Conservation (phyloP, 1,140 invertebrate species). For the Mycetomoellerius zeteki region DNA sequence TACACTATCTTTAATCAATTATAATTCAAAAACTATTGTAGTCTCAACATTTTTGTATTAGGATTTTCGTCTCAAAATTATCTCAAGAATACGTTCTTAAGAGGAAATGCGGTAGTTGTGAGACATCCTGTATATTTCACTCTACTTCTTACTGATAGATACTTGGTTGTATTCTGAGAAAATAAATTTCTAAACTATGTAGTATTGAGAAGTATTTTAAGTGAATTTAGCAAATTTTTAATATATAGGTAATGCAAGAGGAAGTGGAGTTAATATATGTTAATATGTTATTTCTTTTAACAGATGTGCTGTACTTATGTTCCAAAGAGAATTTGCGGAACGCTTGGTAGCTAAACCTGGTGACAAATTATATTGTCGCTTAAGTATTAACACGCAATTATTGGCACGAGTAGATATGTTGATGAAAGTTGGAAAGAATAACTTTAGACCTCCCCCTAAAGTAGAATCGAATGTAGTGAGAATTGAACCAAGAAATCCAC, state of each 20-base stretch:
- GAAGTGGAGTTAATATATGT: constrained; percentile 6
- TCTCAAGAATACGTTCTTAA: too few species aligned
- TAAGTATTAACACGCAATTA: constrained; percentile 98
- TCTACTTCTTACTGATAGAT: too few species aligned
- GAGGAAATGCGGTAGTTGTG: too few species aligned
- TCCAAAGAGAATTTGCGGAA: constrained; percentile 99
- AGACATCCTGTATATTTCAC: too few species aligned
- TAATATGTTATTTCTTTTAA: constrained; percentile 84
- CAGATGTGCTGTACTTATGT: constrained; percentile 99
- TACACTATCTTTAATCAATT: too few species aligned
- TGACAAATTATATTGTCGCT: constrained; percentile 98
- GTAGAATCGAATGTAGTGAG: constrained; percentile 99
- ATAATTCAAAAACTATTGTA: too few species aligned
- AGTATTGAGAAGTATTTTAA: not conserved
- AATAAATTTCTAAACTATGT: not conserved
- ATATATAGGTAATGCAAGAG: not conserved
- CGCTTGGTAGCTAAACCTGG: constrained; percentile 98
- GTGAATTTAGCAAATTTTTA: constrained; percentile 14
- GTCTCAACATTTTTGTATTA: too few species aligned
- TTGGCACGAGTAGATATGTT: constrained; percentile 98
- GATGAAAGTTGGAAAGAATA: constrained; percentile 99
- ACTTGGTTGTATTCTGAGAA: too few species aligned
- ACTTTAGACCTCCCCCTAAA: constrained; percentile 99
- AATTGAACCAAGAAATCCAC: constrained; percentile 98
- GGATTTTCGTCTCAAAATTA: too few species aligned